A percentile compares a stretch with the other conserved stretches of the same genome.
phyloP scores from a whole-genome alignment of 2,113 vertebrate species.

The Hippocampus guttulatus region DNA sequence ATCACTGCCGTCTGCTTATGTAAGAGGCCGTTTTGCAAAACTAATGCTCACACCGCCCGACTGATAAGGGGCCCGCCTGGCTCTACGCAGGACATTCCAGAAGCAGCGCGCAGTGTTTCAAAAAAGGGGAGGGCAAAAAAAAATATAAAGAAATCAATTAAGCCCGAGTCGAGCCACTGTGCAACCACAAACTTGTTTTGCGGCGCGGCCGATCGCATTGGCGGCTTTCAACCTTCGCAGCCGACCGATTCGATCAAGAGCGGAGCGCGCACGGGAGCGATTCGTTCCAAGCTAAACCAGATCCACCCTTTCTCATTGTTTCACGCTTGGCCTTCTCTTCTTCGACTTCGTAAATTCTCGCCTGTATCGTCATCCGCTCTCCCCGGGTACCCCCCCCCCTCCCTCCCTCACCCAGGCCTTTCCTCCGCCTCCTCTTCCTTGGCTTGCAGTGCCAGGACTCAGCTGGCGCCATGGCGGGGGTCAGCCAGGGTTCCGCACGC shows the following conservation, averaged over 20 bases:
- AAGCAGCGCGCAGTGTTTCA: constrained; percentile 60
- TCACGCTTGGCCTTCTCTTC: constrained; percentile 18
- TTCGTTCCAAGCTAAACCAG: constrained; percentile 27
- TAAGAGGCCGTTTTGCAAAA: constrained; percentile 19
- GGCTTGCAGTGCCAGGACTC: constrained; percentile 40
- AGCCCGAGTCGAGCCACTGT: constrained; percentile 22
- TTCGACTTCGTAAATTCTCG: constrained; percentile 38
- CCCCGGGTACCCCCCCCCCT: constrained; percentile 8
- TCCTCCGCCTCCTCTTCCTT: constrained; percentile 35
- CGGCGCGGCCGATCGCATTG: constrained; percentile 36
- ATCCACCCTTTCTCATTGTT: constrained; percentile 17
- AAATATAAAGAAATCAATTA: not conserved
- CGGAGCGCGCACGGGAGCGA: constrained; percentile 15
- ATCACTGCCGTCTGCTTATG: constrained; percentile 18
- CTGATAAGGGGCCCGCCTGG: constrained; percentile 48
- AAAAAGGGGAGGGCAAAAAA: constrained; percentile 14
- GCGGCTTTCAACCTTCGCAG: constrained; percentile 22
- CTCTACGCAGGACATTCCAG: constrained; percentile 60
- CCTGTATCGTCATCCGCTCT: constrained; percentile 31
- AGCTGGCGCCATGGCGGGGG: constrained; percentile 59
- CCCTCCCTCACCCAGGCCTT: too few species aligned
- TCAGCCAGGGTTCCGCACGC: constrained; percentile 58
- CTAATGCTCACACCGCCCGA: constrained; percentile 49
- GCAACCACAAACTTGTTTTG: constrained; percentile 45
- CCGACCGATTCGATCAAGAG: constrained; percentile 36